Evolutionary conservation across 2,113 vertebrate species (phyloP).

Genomic region (Benthochromis sp.): DNA sequence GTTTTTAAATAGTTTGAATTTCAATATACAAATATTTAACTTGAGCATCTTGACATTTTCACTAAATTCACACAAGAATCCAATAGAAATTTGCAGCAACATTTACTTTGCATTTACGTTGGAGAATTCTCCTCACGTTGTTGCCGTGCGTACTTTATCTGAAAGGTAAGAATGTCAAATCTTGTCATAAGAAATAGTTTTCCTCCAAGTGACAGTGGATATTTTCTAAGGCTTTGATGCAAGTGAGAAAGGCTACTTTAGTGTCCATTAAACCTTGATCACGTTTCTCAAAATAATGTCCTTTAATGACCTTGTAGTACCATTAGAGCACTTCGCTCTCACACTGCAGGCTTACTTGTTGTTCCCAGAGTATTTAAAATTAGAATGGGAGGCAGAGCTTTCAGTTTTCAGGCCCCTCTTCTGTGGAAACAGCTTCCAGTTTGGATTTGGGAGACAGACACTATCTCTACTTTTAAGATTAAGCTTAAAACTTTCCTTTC

Average conservation of each 20-base stretch:
- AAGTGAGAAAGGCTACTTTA: not conserved
- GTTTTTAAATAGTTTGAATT: not conserved
- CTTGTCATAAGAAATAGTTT: not conserved
- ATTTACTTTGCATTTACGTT: not conserved
- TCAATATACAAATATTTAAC: not conserved
- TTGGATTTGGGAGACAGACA: no score
- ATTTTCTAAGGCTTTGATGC: not conserved
- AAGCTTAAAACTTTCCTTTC: fast-evolving
- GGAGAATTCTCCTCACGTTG: not conserved
- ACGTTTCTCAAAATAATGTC: not conserved
- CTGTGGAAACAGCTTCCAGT: no score
- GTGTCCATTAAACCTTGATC: not conserved
- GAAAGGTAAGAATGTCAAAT: not conserved
- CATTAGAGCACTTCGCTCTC: not conserved
- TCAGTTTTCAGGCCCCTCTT: not conserved
- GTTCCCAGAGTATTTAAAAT: fast-evolving
- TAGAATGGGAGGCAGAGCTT: fast-evolving
- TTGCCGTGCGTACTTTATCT: not conserved
- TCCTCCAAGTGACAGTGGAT: not conserved
- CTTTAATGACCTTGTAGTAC: not conserved
- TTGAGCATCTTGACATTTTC: not conserved
- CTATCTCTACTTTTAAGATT: fast-evolving
- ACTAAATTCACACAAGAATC: not conserved
- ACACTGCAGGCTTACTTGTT: fast-evolving
- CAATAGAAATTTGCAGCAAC: not conserved